Evolutionary conservation across 2,888 invertebrate genomes (phyloP).

Genomic region (Cheilosia pagana): DNA sequence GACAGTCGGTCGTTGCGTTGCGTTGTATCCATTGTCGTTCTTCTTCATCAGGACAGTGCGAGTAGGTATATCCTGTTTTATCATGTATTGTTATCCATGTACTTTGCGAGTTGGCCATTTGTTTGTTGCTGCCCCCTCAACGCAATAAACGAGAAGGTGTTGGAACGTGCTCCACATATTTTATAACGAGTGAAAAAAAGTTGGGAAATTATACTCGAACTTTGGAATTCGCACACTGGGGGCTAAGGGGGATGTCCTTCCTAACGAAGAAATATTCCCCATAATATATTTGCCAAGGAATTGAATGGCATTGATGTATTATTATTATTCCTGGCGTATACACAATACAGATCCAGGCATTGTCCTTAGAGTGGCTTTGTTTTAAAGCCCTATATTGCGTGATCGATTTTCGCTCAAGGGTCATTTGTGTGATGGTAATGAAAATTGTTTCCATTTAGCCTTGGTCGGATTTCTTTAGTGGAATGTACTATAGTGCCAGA

Average conservation of each 20-base stretch:
- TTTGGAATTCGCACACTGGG: conserved; percentile 20
- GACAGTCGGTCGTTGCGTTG: conserved; percentile 13
- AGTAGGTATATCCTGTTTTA: not conserved
- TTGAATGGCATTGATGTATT: conserved; percentile 46
- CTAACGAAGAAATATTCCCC: conserved; percentile 39
- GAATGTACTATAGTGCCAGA: not conserved
- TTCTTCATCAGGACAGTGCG: conserved; percentile 12
- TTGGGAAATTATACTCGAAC: conserved; percentile 36
- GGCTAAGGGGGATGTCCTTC: not conserved
- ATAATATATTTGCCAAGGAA: conserved; percentile 30
- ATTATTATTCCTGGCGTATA: conserved; percentile 22
- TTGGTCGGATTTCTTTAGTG: not conserved
- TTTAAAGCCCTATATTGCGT: not conserved
- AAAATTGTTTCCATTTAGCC: conserved; percentile 30
- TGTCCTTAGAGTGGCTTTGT: not conserved
- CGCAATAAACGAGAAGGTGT: conserved; percentile 71
- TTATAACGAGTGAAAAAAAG: conserved; percentile 48
- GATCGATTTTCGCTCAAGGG: conserved; percentile 43
- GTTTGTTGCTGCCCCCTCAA: conserved; percentile 46
- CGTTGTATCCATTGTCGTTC: conserved; percentile 17
- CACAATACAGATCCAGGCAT: not conserved
- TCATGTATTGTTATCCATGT: conserved; percentile 29
- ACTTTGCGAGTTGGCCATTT: conserved; percentile 50
- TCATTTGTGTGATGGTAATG: conserved; percentile 44
- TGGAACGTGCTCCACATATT: conserved; percentile 67